Percentiles rank a stretch among this genome's conserved stretches.
These are phyloP conservation scores for Cremastinae sp. DNA, from an alignment of 2,888 invertebrate species.

Conservation along the genomic window DNA sequence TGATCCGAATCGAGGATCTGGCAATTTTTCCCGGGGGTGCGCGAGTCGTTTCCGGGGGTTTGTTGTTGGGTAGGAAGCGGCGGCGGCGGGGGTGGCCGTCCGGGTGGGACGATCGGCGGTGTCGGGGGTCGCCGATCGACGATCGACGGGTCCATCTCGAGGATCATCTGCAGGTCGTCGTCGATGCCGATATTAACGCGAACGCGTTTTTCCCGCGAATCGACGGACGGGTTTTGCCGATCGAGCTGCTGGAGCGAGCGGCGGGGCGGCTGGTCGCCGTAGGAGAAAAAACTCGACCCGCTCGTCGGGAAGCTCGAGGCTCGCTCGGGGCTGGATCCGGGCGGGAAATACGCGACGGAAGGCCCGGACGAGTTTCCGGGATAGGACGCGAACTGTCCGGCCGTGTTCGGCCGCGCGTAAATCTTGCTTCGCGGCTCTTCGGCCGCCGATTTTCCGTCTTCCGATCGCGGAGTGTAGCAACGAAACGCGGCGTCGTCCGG, in stretches of 20 bases:
- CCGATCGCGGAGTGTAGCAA: not conserved
- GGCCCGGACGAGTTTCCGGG: slow-evolving; percentile 41
- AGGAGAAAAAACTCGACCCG: slow-evolving; percentile 10
- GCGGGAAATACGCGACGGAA: slow-evolving; percentile 31
- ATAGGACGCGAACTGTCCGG: slow-evolving; percentile 5
- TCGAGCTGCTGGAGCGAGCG: slow-evolving; percentile 56
- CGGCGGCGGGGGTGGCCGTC: slow-evolving; percentile 44
- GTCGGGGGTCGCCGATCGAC: slow-evolving; percentile 79
- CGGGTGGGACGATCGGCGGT: slow-evolving; percentile 49
- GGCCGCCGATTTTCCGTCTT: not conserved
- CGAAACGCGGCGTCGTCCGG: slow-evolving; percentile 7
- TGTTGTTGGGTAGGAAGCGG: slow-evolving; percentile 41
- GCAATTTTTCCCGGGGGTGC: not conserved
- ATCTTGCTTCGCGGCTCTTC: not conserved
- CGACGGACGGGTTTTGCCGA: slow-evolving; percentile 43
- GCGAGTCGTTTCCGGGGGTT: not conserved
- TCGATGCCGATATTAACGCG: slow-evolving; percentile 83
- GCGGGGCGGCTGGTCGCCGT: slow-evolving; percentile 27
- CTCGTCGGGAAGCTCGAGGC: slow-evolving; percentile 52
- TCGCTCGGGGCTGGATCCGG: slow-evolving; percentile 25
- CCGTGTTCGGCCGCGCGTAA: slow-evolving; percentile 24
- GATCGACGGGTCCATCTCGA: slow-evolving; percentile 84
- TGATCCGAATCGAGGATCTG: not conserved
- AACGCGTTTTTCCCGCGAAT: slow-evolving; percentile 74
- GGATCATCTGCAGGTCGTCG: slow-evolving; percentile 83